Percentiles rank a stretch among this genome's conserved stretches.
Conservation (phyloP, 2,888 invertebrate genomes). For the Tenodera sinensis region DNA sequence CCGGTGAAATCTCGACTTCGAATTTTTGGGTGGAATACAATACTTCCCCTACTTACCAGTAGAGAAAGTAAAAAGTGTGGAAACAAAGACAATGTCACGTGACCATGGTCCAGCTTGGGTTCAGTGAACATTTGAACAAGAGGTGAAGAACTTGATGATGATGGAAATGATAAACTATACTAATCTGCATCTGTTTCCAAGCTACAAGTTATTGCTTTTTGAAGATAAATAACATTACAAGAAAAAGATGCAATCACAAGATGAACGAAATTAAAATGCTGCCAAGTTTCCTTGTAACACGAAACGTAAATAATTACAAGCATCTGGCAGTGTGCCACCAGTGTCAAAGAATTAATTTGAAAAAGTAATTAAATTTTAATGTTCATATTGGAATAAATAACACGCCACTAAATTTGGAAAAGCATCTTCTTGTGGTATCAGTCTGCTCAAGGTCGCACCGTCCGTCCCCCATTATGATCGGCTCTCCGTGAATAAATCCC, state of each 20-base stretch:
- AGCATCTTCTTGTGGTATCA: background rate
- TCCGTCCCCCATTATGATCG: background rate
- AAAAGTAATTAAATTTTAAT: background rate
- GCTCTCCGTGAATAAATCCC: too few species aligned
- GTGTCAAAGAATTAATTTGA: background rate
- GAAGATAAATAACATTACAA: background rate
- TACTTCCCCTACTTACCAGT: too few species aligned
- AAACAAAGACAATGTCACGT: too few species aligned
- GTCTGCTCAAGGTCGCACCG: background rate
- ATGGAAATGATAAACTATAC: background rate
- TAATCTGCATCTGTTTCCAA: background rate
- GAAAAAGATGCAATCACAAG: background rate
- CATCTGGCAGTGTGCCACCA: background rate
- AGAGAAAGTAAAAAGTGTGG: too few species aligned
- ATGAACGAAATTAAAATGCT: background rate
- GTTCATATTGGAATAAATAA: background rate
- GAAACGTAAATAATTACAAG: background rate
- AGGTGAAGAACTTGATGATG: too few species aligned
- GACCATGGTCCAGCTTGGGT: too few species aligned
- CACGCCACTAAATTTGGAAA: background rate
- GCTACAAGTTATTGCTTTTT: background rate
- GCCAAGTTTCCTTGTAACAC: background rate
- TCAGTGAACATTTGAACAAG: background rate
- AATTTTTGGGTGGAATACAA: too few species aligned
- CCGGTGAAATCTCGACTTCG: too few species aligned